Percentiles rank a stretch among this genome's conserved stretches.
Conservation (phyloP, 2,888 invertebrate genomes). For the Hipparchia sbordonii region DNA sequence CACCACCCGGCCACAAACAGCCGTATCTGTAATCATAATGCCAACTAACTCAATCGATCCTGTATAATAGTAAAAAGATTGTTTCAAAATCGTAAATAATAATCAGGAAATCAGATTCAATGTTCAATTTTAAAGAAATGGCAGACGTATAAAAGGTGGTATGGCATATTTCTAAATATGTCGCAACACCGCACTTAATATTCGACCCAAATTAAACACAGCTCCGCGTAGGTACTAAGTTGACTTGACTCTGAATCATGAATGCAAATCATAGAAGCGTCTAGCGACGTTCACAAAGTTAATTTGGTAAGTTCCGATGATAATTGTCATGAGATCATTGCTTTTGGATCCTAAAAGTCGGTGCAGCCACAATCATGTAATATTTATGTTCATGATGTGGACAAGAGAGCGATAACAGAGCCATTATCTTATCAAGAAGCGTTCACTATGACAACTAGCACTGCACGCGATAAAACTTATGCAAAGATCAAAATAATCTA, state of each 20-base stretch:
- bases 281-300: not conserved
- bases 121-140: not conserved
- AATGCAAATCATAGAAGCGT: not conserved
- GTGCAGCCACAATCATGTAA: not conserved
- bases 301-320: not conserved
- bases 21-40: not conserved
- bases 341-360: not conserved
- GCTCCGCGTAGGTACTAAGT: not conserved
- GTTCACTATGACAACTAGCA: slow-evolving; percentile 5
- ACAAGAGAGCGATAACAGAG: slow-evolving; percentile 21
- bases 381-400: not conserved
- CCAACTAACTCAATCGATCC: not conserved
- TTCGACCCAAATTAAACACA: not conserved
- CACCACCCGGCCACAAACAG: not conserved
- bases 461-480: slow-evolving; percentile 14
- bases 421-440: slow-evolving; percentile 32
- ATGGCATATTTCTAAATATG: not conserved
- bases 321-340: slow-evolving; percentile 10
- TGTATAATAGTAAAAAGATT: not conserved
- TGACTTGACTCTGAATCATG: slow-evolving; percentile 10
- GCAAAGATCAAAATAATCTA: not conserved
- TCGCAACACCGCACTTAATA: not conserved
- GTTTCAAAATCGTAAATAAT: not conserved
- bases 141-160: not conserved
- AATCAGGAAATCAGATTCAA: not conserved